phyloP scores from a whole-genome alignment of 1,140 invertebrate genomes.

The Calliopsis andreniformis region DNA sequence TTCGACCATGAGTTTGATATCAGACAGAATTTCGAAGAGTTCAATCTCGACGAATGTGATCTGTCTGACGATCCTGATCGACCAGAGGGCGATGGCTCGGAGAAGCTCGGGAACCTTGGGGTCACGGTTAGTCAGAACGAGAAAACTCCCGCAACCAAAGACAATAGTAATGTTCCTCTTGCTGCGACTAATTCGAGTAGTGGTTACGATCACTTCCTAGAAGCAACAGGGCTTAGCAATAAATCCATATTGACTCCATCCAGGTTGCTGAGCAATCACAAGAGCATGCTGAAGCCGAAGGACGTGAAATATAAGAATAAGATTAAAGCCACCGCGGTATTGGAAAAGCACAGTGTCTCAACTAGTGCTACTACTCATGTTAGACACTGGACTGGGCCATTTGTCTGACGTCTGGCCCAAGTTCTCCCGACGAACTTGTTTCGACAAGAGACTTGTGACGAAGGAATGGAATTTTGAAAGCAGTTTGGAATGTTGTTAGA shows the following conservation, averaged over 20 bases:
- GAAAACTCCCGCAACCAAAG: conserved; percentile 62
- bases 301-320: conserved; percentile 86
- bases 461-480: background rate
- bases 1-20: conserved; percentile 84
- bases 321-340: conserved; percentile 77
- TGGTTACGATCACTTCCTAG: conserved; percentile 87
- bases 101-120: conserved; percentile 78
- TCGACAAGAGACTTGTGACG: background rate
- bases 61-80: conserved; percentile 84
- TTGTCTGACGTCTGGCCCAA: conserved; percentile 76
- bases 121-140: conserved; percentile 52
- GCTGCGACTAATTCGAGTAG: conserved; percentile 55
- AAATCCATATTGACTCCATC: conserved; percentile 90
- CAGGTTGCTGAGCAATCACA: conserved; percentile 88
- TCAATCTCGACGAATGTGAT: conserved; percentile 89
- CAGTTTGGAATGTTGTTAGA: background rate
- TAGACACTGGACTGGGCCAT: conserved; percentile 82
- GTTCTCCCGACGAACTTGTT: conserved; percentile 46
- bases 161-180: conserved; percentile 65
- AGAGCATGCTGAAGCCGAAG: conserved; percentile 88
- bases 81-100: conserved; percentile 83
- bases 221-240: conserved; percentile 90
- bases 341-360: conserved; percentile 74
- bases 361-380: conserved; percentile 65
- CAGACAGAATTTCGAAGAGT: conserved; percentile 90